phyloP scores from a whole-genome alignment of 1,140 invertebrate species.

The Drosophila burlai region DNA sequence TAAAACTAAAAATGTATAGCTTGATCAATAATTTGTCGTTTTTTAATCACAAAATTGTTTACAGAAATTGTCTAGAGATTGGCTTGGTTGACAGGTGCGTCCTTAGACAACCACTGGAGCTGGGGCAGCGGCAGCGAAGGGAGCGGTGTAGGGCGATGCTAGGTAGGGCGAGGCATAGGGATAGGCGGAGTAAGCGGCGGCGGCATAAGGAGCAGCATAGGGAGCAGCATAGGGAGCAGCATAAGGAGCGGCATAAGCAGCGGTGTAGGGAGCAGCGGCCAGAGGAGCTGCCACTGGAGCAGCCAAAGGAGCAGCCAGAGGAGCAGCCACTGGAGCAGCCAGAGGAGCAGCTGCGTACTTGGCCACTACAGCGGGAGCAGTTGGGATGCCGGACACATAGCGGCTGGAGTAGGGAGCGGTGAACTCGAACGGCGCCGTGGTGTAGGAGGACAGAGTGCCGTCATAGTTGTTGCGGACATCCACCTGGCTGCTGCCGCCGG shows the following conservation, averaged over 20 bases:
- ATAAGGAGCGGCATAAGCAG: slow-evolving; percentile 38
- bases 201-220: slow-evolving; percentile 74
- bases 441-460: slow-evolving; percentile 78
- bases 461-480: slow-evolving; percentile 81
- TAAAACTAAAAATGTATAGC: not conserved
- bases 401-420: slow-evolving; percentile 86
- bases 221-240: slow-evolving; percentile 47
- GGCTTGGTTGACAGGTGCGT: not conserved
- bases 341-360: slow-evolving; percentile 68
- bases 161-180: slow-evolving; percentile 38
- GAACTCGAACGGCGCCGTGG: slow-evolving; percentile 78
- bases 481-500: slow-evolving; percentile 78
- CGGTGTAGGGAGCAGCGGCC: slow-evolving; percentile 64
- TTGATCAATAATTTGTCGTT: slow-evolving; percentile 1
- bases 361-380: slow-evolving; percentile 58
- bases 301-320: slow-evolving; percentile 23
- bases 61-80: slow-evolving; percentile 19
- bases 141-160: slow-evolving; percentile 58
- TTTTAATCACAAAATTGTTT: slow-evolving; percentile 29
- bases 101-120: slow-evolving; percentile 59
- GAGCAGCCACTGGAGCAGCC: slow-evolving; percentile 51
- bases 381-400: slow-evolving; percentile 82
- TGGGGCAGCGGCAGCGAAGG: slow-evolving; percentile 61
- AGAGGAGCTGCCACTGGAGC: slow-evolving; percentile 59
- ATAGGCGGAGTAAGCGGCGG: slow-evolving; percentile 63